Evolutionary conservation across 1,140 invertebrate species (phyloP).

Genomic region (Nylanderia fulva): DNA sequence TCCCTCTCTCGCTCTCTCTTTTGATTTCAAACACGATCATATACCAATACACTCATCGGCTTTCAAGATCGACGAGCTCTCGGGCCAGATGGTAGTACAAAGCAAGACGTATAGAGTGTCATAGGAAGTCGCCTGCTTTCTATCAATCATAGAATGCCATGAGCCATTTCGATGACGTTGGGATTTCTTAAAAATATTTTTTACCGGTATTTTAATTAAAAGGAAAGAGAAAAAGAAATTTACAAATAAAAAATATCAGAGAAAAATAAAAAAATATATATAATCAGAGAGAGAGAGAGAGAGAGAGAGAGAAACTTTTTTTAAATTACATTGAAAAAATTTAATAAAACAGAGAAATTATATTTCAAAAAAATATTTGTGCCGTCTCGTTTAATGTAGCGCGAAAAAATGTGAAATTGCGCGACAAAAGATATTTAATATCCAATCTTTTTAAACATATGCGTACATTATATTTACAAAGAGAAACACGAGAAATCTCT

Average conservation of each 20-base stretch:
- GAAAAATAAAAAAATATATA: too few species aligned
- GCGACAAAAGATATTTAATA: constrained; percentile 20
- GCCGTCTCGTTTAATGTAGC: not conserved
- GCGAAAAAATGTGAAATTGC: not conserved
- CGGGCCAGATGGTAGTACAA: constrained; percentile 31
- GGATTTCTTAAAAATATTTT: constrained; percentile 5
- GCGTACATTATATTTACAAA: not conserved
- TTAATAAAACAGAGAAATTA: not conserved
- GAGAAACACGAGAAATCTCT: not conserved
- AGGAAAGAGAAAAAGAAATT: not conserved
- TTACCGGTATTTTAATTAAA: not conserved
- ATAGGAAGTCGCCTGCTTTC: not conserved
- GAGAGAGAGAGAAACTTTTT: not conserved
- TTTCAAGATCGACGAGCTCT: not conserved
- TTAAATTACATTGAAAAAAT: not conserved
- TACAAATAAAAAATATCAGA: not conserved
- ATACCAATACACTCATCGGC: constrained; percentile 13
- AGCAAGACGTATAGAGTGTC: constrained; percentile 10
- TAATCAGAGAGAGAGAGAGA: too few species aligned
- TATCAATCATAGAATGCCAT: constrained; percentile 23
- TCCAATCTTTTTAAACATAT: constrained; percentile 22
- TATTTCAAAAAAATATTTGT: not conserved
- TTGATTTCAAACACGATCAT: constrained; percentile 16
- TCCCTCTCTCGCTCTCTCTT: not conserved
- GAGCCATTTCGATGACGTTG: constrained; percentile 8